Percentiles rank a stretch among this genome's conserved stretches.
phyloP scores from a whole-genome alignment of 1,140 invertebrate genomes.

The Bombus vancouverensis region DNA sequence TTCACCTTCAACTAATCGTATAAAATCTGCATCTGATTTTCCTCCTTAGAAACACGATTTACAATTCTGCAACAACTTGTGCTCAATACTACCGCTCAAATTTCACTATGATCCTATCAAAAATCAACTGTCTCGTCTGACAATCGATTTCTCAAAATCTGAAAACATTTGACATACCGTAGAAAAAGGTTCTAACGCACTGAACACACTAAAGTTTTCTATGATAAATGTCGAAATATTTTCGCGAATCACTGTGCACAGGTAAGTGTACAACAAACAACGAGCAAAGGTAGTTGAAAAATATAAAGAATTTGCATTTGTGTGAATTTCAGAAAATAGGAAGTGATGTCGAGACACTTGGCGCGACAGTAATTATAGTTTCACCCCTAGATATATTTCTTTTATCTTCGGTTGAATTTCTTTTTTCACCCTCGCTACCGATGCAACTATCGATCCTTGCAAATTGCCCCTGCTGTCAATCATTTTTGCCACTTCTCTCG shows the following conservation, averaged over 20 bases:
- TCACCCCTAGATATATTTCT: background rate
- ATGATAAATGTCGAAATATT: background rate
- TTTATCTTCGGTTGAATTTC: background rate
- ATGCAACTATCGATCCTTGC: background rate
- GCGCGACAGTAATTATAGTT: background rate
- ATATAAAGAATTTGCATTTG: background rate
- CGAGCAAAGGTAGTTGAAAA: background rate
- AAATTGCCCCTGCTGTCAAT: conserved; percentile 8
- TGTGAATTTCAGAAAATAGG: too few relatives aligned
- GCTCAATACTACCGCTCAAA: too few relatives aligned
- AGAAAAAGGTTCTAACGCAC: too few relatives aligned
- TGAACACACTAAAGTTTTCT: background rate
- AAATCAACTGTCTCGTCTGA: too few relatives aligned
- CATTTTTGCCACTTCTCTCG: background rate
- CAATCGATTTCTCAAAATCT: too few relatives aligned
- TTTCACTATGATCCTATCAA: too few relatives aligned
- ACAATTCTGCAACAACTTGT: too few relatives aligned
- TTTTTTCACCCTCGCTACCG: background rate
- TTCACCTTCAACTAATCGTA: too few relatives aligned
- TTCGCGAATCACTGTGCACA: background rate
- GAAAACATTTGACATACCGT: too few relatives aligned
- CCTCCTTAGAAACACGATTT: too few relatives aligned
- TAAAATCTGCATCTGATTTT: too few relatives aligned
- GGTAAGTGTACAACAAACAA: background rate
- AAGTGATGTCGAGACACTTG: background rate